Percentiles rank a stretch among this genome's conserved stretches.
These are phyloP conservation scores for Halesus radiatus DNA, from an alignment of 1,140 invertebrate species.

Conservation along the genomic window DNA sequence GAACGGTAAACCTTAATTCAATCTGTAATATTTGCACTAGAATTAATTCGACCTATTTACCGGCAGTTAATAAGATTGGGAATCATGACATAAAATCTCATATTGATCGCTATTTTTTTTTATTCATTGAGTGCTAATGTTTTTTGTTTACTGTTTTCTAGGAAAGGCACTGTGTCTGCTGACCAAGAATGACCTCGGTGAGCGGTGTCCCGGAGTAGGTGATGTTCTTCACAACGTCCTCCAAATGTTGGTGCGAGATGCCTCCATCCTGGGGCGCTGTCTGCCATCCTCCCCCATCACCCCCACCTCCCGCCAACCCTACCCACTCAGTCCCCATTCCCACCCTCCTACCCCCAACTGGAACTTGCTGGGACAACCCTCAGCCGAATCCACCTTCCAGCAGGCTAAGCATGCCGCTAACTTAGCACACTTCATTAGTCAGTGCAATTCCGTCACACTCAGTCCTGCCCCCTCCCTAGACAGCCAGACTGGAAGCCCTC, in stretches of 20 bases:
- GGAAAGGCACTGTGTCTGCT: constrained; percentile 92
- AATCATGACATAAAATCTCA: not conserved
- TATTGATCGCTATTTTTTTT: not conserved
- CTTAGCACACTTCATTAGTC: constrained; percentile 78
- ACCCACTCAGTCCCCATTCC: constrained; percentile 81
- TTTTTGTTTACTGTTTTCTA: constrained; percentile 63
- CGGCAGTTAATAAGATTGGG: not conserved
- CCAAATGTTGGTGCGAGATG: constrained; percentile 87
- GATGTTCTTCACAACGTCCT: constrained; percentile 95
- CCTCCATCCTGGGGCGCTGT: constrained; percentile 80
- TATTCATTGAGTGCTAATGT: constrained; percentile 12
- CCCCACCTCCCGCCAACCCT: constrained; percentile 84
- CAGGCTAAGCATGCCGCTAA: constrained; percentile 71
- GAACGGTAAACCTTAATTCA: constrained; percentile 81
- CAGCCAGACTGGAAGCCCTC: constrained; percentile 87
- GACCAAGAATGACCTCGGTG: constrained; percentile 90
- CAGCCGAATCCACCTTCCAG: constrained; percentile 76
- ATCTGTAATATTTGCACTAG: too few relatives aligned
- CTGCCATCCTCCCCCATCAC: constrained; percentile 88
- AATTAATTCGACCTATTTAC: not conserved
- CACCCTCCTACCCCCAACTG: constrained; percentile 85
- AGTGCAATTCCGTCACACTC: constrained; percentile 86
- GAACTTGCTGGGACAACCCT: constrained; percentile 73
- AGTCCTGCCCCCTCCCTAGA: constrained; percentile 91
- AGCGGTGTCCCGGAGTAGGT: constrained; percentile 91